Evolutionary conservation across 2,888 invertebrate genomes (phyloP), one percentile per base, ranked within the genome.

Genomic region (Cerceris rybyensis): DNA sequence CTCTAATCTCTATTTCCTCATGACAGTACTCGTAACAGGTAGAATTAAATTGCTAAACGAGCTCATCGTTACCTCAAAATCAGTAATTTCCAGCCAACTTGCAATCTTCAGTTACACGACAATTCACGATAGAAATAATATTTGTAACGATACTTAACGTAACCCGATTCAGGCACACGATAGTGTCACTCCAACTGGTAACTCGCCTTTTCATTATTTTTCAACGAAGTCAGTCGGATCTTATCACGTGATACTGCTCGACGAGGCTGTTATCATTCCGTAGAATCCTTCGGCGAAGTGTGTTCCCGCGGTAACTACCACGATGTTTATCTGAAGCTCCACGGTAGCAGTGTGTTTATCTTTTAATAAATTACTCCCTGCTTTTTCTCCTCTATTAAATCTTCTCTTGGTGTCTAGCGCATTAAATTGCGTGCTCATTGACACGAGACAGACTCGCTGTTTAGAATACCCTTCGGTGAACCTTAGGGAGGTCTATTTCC

Each of bases 201-300:
- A 60, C 60, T 46, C 67, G 69, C 69, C 69, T 72, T 69, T 72
- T 60, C 70, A 50, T 46, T 55, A 64, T 75, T 75, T 58, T 70
- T 70, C 74, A 17, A 70, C 58, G 39, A 60, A 63, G 17, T 46
- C 46, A 46, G 46, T 8, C 46, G 46, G 73, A 50, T 60, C 16
- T 67, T 72, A 72, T 72, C 71, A 42, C 17, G 13, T 7, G 50
- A 42, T 6, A 41, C 46, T 39, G 49, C 67, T 58, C 67, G 49
- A 59, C 66, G 28, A 16, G 42, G 50, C 28, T 16, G 70, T 67
- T 66, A 54, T 59, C 59, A 28, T 67, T 43, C 71, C 52, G 66
- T 13, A 58, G 58, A 65, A 66, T 59, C 70, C 70, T 58, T 65
- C 13, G 8, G 61, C 46, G 7, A 43, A 17, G 59, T 17, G 8